phyloP scores from a whole-genome alignment of 2,888 invertebrate genomes.

The Synanthedon andrenaeformis region DNA sequence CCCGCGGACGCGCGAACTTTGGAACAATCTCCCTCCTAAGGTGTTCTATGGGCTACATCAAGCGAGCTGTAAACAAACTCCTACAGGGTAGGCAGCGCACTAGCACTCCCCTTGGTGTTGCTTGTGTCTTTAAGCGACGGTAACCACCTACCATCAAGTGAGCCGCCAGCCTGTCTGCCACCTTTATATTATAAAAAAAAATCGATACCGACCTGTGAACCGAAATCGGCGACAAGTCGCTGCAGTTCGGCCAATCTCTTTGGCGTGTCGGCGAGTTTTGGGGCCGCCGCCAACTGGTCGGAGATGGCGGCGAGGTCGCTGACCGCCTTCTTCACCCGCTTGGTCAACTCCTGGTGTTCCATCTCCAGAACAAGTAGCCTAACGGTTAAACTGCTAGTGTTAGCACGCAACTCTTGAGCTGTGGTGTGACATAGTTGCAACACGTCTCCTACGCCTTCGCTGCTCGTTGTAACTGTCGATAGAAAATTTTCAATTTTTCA shows the following conservation, averaged over 20 bases:
- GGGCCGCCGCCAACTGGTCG: slow-evolving; percentile 69
- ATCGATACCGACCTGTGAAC: slow-evolving; percentile 63
- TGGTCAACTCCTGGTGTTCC: slow-evolving; percentile 54
- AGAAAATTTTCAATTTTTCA: neutral
- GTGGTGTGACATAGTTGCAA: slow-evolving; percentile 79
- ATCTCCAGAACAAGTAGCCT: slow-evolving; percentile 70
- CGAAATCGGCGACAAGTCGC: slow-evolving; percentile 69
- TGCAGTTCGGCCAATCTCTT: slow-evolving; percentile 65
- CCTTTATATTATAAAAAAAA: no score
- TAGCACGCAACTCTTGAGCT: slow-evolving; percentile 75
- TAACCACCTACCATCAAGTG: no score
- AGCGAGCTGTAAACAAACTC: no score
- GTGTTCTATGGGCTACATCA: no score
- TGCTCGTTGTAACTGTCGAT: slow-evolving; percentile 73
- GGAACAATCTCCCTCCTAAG: no score
- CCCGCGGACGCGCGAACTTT: no score
- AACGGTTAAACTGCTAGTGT: slow-evolving; percentile 72
- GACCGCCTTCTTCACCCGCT: slow-evolving; percentile 48
- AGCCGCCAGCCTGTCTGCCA: no score
- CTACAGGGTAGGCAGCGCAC: no score
- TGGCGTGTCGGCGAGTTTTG: slow-evolving; percentile 71
- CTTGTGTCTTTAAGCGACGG: no score
- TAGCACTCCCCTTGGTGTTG: no score
- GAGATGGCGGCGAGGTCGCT: slow-evolving; percentile 66
- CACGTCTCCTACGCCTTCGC: slow-evolving; percentile 76